A percentile compares a stretch with the other conserved stretches of the same genome.
These are phyloP conservation scores for Pyxicephalus adspersus DNA, from an alignment of 2,113 vertebrate species.

Conservation along the genomic window DNA sequence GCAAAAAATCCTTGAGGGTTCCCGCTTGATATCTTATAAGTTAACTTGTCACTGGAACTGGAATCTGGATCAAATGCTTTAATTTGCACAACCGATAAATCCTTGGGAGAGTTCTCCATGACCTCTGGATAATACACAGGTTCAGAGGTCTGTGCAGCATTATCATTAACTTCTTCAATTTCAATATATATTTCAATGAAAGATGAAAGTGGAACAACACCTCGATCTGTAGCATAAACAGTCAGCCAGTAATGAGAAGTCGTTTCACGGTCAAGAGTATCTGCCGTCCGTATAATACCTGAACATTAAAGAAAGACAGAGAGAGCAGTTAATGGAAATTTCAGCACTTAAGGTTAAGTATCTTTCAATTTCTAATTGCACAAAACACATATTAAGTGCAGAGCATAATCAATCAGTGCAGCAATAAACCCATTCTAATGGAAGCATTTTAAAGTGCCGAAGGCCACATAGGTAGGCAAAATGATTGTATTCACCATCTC, in stretches of 20 bases:
- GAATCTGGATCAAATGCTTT: slow-evolving; percentile 92
- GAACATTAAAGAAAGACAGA: slow-evolving; percentile 51
- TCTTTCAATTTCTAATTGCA: slow-evolving; percentile 39
- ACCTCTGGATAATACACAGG: slow-evolving; percentile 94
- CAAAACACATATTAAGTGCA: slow-evolving; percentile 33
- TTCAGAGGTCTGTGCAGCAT: slow-evolving; percentile 89
- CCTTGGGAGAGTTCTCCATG: slow-evolving; percentile 94
- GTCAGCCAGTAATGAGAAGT: slow-evolving; percentile 94
- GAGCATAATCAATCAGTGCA: background rate
- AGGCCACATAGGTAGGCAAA: background rate
- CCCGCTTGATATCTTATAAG: slow-evolving; percentile 92
- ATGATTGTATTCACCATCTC: background rate
- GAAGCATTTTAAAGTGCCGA: slow-evolving; percentile 1
- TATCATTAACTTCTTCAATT: slow-evolving; percentile 95
- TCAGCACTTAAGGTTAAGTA: slow-evolving; percentile 44
- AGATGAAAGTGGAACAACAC: slow-evolving; percentile 87
- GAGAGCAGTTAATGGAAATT: slow-evolving; percentile 21
- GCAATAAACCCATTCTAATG: slow-evolving; percentile 26
- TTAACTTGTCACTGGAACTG: slow-evolving; percentile 85
- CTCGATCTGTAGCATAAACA: slow-evolving; percentile 90
- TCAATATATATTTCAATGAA: slow-evolving; percentile 92
- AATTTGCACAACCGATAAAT: slow-evolving; percentile 89
- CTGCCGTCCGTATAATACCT: slow-evolving; percentile 89
- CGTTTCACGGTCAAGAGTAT: slow-evolving; percentile 88
- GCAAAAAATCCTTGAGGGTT: slow-evolving; percentile 98